phyloP scores from a whole-genome alignment of 1,140 invertebrate genomes.

The Megathymus violae region DNA sequence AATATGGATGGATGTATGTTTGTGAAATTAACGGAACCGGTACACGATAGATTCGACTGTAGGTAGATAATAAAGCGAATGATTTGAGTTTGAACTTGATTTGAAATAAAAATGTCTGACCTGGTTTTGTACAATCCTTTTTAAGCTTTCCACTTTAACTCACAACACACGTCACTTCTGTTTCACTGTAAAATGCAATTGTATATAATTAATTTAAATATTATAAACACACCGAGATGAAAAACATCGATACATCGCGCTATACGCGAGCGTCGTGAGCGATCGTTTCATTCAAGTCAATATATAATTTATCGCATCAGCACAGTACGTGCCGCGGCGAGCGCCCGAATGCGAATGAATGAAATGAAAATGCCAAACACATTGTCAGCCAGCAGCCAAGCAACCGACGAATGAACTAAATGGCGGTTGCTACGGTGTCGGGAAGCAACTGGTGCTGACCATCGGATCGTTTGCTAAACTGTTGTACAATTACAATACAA shows the following conservation, averaged over 20 bases:
- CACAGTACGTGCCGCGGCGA: slow-evolving; percentile 55
- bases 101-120: slow-evolving; percentile 40
- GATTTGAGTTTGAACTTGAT: slow-evolving; percentile 22
- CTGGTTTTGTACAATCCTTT: slow-evolving; percentile 42
- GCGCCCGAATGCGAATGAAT: slow-evolving; percentile 64
- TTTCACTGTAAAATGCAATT: slow-evolving; percentile 34
- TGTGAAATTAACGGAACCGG: slow-evolving; percentile 51
- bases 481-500: too few species aligned
- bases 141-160: slow-evolving; percentile 23
- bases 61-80: slow-evolving; percentile 38
- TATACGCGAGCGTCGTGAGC: background rate
- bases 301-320: slow-evolving; percentile 43
- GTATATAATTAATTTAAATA: background rate
- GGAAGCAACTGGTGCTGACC: background rate
- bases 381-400: slow-evolving; percentile 24
- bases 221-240: slow-evolving; percentile 13
- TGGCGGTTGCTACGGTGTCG: background rate
- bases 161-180: slow-evolving; percentile 41
- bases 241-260: slow-evolving; percentile 56
- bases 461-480: background rate
- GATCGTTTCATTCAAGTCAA: background rate
- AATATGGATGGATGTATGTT: slow-evolving; percentile 33
- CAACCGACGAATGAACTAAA: background rate
- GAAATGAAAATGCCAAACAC: slow-evolving; percentile 3
- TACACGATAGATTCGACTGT: slow-evolving; percentile 30